Percentiles rank a stretch among this genome's conserved stretches.
These are phyloP conservation scores for Microhierax caerulescens DNA, from an alignment of 2,797 vertebrate species.

Conservation along the genomic window DNA sequence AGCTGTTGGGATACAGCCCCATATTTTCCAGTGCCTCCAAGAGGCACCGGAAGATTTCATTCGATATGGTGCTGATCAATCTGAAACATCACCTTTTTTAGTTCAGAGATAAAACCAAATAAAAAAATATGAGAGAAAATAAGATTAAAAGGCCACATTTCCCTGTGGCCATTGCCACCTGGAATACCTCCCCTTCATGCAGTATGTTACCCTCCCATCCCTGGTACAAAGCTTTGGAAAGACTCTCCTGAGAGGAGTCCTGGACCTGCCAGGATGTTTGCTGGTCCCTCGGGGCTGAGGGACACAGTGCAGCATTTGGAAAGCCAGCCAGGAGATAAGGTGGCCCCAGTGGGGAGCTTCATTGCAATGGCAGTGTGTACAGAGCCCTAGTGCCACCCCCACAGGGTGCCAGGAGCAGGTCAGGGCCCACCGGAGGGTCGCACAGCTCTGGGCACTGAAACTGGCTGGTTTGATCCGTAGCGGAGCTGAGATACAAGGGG, in stretches of 20 bases:
- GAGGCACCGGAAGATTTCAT: background rate
- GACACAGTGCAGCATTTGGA: background rate
- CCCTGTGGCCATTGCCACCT: background rate
- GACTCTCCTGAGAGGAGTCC: background rate
- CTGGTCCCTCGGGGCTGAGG: rapidly evolving
- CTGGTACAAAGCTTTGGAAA: background rate
- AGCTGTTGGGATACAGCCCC: background rate
- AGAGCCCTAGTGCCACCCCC: background rate
- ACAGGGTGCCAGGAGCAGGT: rapidly evolving
- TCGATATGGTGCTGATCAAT: background rate
- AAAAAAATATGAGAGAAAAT: background rate
- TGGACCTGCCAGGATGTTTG: background rate
- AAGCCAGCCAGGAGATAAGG: background rate
- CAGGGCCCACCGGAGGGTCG: background rate
- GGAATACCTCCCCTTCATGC: background rate
- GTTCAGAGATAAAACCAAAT: background rate
- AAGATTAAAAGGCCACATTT: background rate
- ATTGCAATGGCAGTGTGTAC: background rate
- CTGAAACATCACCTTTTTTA: background rate
- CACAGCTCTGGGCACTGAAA: background rate
- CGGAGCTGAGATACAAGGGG: background rate
- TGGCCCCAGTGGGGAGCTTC: rapidly evolving
- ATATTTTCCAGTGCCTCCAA: background rate
- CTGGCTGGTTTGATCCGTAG: background rate
- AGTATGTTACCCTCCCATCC: too few relatives aligned